phyloP scores from a whole-genome alignment of 2,113 vertebrate species.

The Octodon degus region DNA sequence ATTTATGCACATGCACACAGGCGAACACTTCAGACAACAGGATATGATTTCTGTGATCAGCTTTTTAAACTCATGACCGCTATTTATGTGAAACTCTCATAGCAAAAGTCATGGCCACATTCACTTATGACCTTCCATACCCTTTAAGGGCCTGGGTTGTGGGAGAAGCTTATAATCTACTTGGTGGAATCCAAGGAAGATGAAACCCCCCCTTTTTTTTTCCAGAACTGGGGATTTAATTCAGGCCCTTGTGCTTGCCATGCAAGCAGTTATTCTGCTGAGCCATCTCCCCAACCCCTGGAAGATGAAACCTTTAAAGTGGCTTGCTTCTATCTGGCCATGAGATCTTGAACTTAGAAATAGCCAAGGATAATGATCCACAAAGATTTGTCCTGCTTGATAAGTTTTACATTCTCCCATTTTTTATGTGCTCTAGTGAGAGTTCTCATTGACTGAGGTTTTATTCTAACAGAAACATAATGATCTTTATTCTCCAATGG shows the following conservation, averaged over 20 bases:
- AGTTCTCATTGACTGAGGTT: neutral
- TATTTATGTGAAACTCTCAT: neutral
- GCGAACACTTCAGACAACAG: neutral
- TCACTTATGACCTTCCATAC: neutral
- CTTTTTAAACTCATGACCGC: neutral
- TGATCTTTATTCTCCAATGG: neutral
- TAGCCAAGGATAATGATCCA: neutral
- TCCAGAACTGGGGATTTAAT: no score
- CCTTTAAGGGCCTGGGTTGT: neutral
- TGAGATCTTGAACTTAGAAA: constrained; percentile 16
- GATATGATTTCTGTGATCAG: neutral
- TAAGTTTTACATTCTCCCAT: neutral
- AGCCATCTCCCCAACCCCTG: no score
- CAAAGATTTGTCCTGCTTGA: neutral
- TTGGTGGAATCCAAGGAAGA: neutral
- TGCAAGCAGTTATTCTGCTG: no score
- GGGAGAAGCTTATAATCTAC: neutral
- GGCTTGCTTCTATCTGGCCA: neutral
- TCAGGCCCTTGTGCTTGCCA: no score
- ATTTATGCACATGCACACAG: neutral
- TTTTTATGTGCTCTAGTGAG: neutral
- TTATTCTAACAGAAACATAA: neutral
- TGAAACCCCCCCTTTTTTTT: no score
- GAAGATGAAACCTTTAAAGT: neutral
- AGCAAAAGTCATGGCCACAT: neutral